phyloP scores from a whole-genome alignment of 2,888 invertebrate species.

The Escarpia spicata region DNA sequence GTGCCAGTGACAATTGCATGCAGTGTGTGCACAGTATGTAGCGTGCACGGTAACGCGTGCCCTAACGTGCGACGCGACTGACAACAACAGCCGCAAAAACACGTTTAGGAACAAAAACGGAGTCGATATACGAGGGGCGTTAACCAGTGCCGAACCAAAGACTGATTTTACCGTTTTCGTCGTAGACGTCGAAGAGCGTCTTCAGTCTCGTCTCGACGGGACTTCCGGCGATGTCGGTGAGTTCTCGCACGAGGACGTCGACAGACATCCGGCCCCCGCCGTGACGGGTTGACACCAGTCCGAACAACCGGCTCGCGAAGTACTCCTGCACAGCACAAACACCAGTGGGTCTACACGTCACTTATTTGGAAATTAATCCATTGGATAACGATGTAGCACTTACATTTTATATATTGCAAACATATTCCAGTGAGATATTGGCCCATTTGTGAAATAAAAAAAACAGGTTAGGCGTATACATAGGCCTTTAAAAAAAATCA shows the following conservation, averaged over 20 bases:
- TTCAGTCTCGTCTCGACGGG: constrained; percentile 86
- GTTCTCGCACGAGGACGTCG: constrained; percentile 89
- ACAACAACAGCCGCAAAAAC: neutral
- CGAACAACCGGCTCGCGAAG: constrained; percentile 92
- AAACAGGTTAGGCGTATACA: too few relatives aligned
- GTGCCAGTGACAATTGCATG: too few relatives aligned
- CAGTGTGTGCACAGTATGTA: too few relatives aligned
- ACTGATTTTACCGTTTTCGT: constrained; percentile 81
- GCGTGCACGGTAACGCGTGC: too few relatives aligned
- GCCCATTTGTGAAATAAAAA: too few relatives aligned
- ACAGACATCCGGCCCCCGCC: constrained; percentile 89
- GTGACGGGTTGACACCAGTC: constrained; percentile 88
- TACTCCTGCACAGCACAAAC: constrained; percentile 75
- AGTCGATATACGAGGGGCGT: too few relatives aligned
- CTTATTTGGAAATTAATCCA: too few relatives aligned
- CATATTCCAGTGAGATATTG: too few relatives aligned
- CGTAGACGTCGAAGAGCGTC: constrained; percentile 92
- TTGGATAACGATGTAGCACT: too few relatives aligned
- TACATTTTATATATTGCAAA: too few relatives aligned
- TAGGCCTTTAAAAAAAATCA: too few relatives aligned
- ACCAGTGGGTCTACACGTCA: neutral
- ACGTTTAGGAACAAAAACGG: neutral
- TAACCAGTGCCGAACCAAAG: neutral
- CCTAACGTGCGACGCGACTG: too few relatives aligned
- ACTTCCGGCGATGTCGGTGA: constrained; percentile 88